phyloP scores from a whole-genome alignment of 2,797 vertebrate species.

The Micrastur ruficollis region DNA sequence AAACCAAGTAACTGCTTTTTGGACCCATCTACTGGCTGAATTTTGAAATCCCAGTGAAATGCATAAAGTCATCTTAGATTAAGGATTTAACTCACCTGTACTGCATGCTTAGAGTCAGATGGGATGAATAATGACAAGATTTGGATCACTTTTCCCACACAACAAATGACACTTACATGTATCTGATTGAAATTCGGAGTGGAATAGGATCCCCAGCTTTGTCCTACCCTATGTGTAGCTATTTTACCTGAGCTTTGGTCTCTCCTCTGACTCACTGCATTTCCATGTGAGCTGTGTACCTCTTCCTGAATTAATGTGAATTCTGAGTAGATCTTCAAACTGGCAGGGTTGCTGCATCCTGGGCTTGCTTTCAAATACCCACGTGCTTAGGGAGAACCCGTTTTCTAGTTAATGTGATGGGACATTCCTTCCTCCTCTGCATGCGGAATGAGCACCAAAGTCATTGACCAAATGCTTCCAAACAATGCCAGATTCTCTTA shows the following conservation, averaged over 20 bases:
- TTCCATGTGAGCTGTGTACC: background rate
- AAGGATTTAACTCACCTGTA: background rate
- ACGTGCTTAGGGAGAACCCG: rapidly evolving
- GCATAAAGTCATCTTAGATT: background rate
- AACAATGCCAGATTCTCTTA: background rate
- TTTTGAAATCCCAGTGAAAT: background rate
- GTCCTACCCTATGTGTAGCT: background rate
- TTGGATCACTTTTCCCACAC: background rate
- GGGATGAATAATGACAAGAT: background rate
- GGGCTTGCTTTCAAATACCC: background rate
- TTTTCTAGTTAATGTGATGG: background rate
- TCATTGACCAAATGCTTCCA: background rate
- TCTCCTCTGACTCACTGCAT: background rate
- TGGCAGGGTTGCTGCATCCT: background rate
- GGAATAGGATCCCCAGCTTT: background rate
- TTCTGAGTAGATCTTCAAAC: background rate
- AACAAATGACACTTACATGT: background rate
- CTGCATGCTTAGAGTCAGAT: background rate
- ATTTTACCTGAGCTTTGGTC: background rate
- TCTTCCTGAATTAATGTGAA: background rate
- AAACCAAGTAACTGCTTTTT: background rate
- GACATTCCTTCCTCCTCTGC: background rate
- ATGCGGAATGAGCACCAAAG: background rate
- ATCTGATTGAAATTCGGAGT: background rate
- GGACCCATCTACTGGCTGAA: background rate